These are phyloP conservation scores for Drosophila hawaiiensis DNA, from an alignment of 2,888 invertebrate genomes.

Conservation along the genomic window DNA sequence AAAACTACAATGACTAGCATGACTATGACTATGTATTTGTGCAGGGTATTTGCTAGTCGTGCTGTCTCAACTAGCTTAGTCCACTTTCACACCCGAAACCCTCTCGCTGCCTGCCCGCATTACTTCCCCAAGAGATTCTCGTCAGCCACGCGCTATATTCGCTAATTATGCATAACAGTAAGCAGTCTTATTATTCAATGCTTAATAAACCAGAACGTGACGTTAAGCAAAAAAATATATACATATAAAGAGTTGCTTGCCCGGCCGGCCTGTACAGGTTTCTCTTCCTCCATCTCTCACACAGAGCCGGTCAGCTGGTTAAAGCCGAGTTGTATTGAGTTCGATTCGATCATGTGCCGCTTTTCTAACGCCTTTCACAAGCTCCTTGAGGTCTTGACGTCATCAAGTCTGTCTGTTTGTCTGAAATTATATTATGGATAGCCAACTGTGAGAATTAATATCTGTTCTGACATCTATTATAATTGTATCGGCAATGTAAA, in stretches of 20 bases:
- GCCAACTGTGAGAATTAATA: slow-evolving; percentile 19
- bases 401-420: slow-evolving; percentile 4
- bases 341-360: slow-evolving; percentile 32
- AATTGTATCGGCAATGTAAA: background rate
- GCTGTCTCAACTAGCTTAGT: slow-evolving; percentile 2
- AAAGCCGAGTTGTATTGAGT: background rate
- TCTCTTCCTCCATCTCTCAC: background rate
- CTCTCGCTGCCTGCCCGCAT: background rate
- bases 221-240: slow-evolving; percentile 11
- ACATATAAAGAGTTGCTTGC: slow-evolving; percentile 1
- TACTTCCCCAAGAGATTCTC: background rate
- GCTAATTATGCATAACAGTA: slow-evolving; percentile 36
- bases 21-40: background rate
- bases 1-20: background rate
- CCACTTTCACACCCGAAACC: background rate
- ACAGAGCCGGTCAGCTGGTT: slow-evolving; percentile 21
- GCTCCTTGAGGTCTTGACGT: slow-evolving; percentile 22
- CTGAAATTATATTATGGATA: slow-evolving; percentile 13
- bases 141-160: slow-evolving; percentile 20
- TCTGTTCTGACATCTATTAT: background rate
- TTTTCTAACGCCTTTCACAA: slow-evolving; percentile 47
- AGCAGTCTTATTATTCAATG: slow-evolving; percentile 40
- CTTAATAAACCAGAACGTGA: slow-evolving; percentile 49
- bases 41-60: background rate
- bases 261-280: slow-evolving; percentile 47